Evolutionary conservation across 2,888 invertebrate genomes (phyloP).

Genomic region (Operophtera brumata): DNA sequence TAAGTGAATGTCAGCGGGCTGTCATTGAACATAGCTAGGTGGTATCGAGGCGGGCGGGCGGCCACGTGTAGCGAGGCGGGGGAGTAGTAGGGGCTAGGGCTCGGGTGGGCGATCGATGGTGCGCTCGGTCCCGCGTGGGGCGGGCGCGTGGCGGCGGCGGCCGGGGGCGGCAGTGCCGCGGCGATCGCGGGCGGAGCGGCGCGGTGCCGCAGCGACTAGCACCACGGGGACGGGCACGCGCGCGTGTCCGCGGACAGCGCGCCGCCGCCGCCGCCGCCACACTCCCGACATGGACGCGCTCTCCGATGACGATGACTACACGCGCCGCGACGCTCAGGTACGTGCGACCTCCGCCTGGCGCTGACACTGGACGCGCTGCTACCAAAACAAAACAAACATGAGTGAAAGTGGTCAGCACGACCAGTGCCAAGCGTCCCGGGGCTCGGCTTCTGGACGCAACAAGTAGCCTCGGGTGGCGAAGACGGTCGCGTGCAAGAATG

Average conservation of each 20-base stretch:
- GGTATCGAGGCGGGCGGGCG: constrained; percentile 36
- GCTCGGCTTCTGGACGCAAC: constrained; percentile 51
- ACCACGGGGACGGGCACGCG: constrained; percentile 67
- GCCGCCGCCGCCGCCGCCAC: constrained; percentile 54
- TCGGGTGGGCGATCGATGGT: constrained; percentile 61
- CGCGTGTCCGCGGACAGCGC: constrained; percentile 66
- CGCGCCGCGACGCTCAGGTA: constrained; percentile 75
- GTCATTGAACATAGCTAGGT: neutral
- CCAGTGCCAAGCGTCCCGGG: constrained; percentile 30
- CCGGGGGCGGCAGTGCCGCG: constrained; percentile 69
- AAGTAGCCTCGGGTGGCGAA: constrained; percentile 57
- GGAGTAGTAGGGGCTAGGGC: constrained; percentile 41
- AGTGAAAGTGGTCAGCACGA: constrained; percentile 35
- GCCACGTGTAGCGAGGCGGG: constrained; percentile 49
- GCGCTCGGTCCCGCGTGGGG: constrained; percentile 29
- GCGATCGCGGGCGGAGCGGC: constrained; percentile 74
- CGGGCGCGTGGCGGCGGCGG: constrained; percentile 52
- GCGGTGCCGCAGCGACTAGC: constrained; percentile 66
- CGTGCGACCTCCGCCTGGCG: constrained; percentile 26
- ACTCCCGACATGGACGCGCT: constrained; percentile 72
- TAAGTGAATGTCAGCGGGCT: constrained; percentile 8
- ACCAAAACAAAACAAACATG: constrained; percentile 26
- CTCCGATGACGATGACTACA: constrained; percentile 76
- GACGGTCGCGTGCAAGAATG: constrained; percentile 62
- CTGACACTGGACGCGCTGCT: constrained; percentile 22